Base-by-base conservation (phyloP, 1,140 invertebrate genomes). In the Dendroctonus ponderosae region DNA sequence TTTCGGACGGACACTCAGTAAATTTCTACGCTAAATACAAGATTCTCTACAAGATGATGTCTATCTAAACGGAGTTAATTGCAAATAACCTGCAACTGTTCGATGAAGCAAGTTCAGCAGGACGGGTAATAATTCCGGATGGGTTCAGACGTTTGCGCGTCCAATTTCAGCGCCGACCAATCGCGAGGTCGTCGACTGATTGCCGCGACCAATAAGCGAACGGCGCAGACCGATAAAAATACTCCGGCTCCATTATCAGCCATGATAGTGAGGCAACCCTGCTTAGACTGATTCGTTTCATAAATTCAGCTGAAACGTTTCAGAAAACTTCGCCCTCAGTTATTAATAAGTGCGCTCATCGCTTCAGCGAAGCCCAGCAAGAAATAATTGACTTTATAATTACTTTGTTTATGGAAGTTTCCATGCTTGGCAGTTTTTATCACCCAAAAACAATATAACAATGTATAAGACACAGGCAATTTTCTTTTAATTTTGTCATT, bases 161-260 rank as follows among this genome's bases (percentile, higher is more conserved):
- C 66, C 73, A 75, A 73, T 72, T 76, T 74, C 60, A 63, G 48
- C 59, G 48, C 59, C 48, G 68, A 48, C 76, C 76, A 77, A 76
- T 77, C 48, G 57, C 53, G 57, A 42, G 37, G 15, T 52, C 44
- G n/a, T 50, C 38, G 54, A 64, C n/a, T 54, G 38, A 5, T 39
- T 37, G 49, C 46, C 43, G 60, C 63, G 66, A 43, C 74, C 73
- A 74, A 74, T 71, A 59, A 71, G 67, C 66, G 62, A 38, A 49
- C 61, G 48, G 62, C 53, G 70, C 44, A 41, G 68, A 62, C 54
- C 66, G 71, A 77, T 77, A 77, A 77, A 77, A 77, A 77, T 77
- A 74, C 74, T 74, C 74, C 58, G 70, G 74, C 74, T 72, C 72
- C 74, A 77, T 77, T 77, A 77, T 77, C 76, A 72, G 74, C 76